Base-by-base conservation (phyloP, 2,113 vertebrate species). In the Platysternon megacephalum region DNA sequence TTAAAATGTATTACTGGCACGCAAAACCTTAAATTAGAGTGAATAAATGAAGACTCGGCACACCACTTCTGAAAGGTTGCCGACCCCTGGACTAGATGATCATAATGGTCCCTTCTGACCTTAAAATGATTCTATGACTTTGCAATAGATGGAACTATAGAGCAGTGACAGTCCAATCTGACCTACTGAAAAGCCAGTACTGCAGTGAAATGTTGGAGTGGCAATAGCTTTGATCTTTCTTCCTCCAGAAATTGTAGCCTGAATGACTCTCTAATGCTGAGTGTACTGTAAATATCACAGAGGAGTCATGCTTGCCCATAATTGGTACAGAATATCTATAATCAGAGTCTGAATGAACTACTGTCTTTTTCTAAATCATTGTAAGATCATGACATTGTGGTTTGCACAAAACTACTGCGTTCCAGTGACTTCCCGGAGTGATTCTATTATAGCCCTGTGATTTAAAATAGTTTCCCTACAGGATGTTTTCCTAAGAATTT, bases 251-350 rank as follows among this genome's bases (percentile, higher is more conserved):
- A 78, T 44, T 16, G 11, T 78, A 29, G 4, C 24, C 74, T 76
- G 39, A 24, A 21, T 0, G 19, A 48, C 8, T 0, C 49, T 10
- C 21, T 90, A 29, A 32, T 0, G 0, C 48, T 13, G 1, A 0
- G 32, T 5, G 22, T 76, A 28, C 10, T 1, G 1, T 4, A 1
- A 16, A 39, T 2, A 1, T 83, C 17, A 0, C 49, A 53, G 58
- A 82, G 5, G 53, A 86, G 85, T 22, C 93, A 87, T 1, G 0
- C 46, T 53, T 26, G 80, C 55, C 58, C 5, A 0, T 3, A 2
- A 0, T 24, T 3, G 49, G 58, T 6, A 0, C 0, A 84, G 86
- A 0, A 11, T 5, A 46, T 14, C 74, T 81, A 74, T 3, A 35
- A 46, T 35, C 42, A 28, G 2, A 82, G 14, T 90, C 72, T 48